Conservation (phyloP, 2,888 invertebrate species). For the Mactromeris polynyma region DNA sequence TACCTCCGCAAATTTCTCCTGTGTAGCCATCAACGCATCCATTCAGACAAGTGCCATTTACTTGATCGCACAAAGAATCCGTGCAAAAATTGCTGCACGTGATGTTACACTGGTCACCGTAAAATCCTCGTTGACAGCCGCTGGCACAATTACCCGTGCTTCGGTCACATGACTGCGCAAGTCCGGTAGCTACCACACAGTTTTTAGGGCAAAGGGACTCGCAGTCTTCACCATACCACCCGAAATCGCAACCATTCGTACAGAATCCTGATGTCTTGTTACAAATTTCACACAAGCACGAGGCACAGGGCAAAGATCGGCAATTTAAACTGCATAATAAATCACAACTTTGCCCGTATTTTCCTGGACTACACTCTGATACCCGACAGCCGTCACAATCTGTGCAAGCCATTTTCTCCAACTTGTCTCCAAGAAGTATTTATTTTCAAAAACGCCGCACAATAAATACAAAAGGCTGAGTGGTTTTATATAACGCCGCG, state of each 20-base stretch:
- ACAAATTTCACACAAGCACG: conserved; percentile 60
- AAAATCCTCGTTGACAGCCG: conserved; percentile 57
- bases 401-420: conserved; percentile 32
- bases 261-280: conserved; percentile 47
- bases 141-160: conserved; percentile 46
- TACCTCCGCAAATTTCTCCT: conserved; percentile 50
- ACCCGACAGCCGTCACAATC: conserved; percentile 43
- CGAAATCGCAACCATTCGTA: conserved; percentile 61
- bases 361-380: conserved; percentile 44
- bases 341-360: conserved; percentile 49
- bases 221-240: conserved; percentile 59
- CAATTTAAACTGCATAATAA: conserved; percentile 57
- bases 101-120: conserved; percentile 59
- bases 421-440: neutral
- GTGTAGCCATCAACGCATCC: conserved; percentile 54
- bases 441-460: too few relatives aligned
- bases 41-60: conserved; percentile 49
- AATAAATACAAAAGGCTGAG: too few relatives aligned
- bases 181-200: conserved; percentile 16
- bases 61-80: conserved; percentile 49
- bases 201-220: conserved; percentile 59
- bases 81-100: conserved; percentile 56
- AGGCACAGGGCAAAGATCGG: conserved; percentile 50
- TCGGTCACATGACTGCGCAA: conserved; percentile 43
- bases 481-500: too few relatives aligned